Conservation (phyloP, 2,113 vertebrate genomes). For the Chitala chitala region DNA sequence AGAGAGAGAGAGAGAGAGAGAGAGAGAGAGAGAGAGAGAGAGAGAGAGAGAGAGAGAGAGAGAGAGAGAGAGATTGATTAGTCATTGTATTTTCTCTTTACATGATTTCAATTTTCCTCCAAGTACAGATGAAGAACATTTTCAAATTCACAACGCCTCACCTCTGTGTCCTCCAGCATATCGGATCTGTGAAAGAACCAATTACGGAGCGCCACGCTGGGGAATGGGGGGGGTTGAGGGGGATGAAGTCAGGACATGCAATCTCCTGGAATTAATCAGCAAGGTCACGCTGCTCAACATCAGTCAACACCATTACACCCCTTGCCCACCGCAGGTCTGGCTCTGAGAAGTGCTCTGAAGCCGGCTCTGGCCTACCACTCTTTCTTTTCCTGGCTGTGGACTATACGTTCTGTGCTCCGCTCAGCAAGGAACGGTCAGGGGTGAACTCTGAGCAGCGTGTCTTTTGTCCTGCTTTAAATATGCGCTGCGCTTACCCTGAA, state of each 20-base stretch:
- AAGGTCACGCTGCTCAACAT: conserved; percentile 5
- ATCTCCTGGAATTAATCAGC: conserved; percentile 23
- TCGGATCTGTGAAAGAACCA: conserved; percentile 56
- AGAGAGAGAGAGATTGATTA: conserved; percentile 11
- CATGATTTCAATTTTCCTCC: background rate
- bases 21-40: no score
- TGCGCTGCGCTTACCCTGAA: no score
- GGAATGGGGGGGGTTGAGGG: conserved; percentile 40
- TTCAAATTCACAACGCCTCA: conserved; percentile 27
- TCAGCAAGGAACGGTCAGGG: background rate
- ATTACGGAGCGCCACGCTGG: conserved; percentile 56
- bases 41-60: background rate
- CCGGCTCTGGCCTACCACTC: background rate
- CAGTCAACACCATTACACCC: conserved; percentile 12
- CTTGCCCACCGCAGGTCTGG: background rate
- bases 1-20: no score
- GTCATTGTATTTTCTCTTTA: conserved; percentile 12
- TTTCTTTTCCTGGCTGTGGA: background rate
- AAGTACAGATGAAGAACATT: background rate
- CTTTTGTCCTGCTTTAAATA: background rate
- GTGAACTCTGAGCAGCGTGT: no score
- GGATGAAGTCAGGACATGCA: conserved; percentile 47
- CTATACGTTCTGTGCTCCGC: background rate
- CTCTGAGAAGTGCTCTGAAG: background rate
- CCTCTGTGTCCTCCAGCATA: conserved; percentile 34